These are phyloP conservation scores for Spea hammondii DNA, from an alignment of 2,797 vertebrate genomes.

Conservation along the genomic window DNA sequence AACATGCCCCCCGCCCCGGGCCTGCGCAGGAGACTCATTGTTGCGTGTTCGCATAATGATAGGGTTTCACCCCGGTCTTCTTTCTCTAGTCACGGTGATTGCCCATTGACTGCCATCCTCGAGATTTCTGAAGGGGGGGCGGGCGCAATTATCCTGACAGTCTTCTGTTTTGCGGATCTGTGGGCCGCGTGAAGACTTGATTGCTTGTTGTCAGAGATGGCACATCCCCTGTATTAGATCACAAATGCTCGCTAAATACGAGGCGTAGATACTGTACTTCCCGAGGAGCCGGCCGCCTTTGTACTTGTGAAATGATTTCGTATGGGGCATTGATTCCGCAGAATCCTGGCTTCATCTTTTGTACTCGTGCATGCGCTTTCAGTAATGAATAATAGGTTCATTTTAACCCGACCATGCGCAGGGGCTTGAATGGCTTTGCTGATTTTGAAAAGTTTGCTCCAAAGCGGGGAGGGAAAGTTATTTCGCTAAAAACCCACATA, in stretches of 20 bases:
- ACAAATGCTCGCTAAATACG: not conserved
- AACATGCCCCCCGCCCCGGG: conserved; percentile 16
- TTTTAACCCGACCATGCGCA: too few relatives aligned
- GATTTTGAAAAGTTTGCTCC: too few relatives aligned
- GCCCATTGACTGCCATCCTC: conserved; percentile 38
- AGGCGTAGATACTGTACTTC: not conserved
- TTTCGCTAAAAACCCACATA: too few relatives aligned
- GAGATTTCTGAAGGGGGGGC: conserved; percentile 17
- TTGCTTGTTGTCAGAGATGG: conserved; percentile 37
- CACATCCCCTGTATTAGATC: conserved; percentile 31
- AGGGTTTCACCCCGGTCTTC: conserved; percentile 23
- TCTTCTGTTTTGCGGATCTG: conserved; percentile 19
- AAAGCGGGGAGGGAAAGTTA: too few relatives aligned
- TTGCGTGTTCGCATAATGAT: conserved; percentile 45
- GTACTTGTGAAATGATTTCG: too few relatives aligned
- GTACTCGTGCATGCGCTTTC: too few relatives aligned
- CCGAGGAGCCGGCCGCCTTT: too few relatives aligned
- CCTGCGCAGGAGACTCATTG: conserved; percentile 27
- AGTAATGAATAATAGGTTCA: too few relatives aligned
- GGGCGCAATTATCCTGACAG: conserved; percentile 36
- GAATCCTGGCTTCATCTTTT: too few relatives aligned
- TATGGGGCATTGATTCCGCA: too few relatives aligned
- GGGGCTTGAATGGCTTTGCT: too few relatives aligned
- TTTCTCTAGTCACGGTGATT: conserved; percentile 46
- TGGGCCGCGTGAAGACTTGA: conserved; percentile 42